Conservation (phyloP, 2,888 invertebrate genomes). For the Congeria kusceri region DNA sequence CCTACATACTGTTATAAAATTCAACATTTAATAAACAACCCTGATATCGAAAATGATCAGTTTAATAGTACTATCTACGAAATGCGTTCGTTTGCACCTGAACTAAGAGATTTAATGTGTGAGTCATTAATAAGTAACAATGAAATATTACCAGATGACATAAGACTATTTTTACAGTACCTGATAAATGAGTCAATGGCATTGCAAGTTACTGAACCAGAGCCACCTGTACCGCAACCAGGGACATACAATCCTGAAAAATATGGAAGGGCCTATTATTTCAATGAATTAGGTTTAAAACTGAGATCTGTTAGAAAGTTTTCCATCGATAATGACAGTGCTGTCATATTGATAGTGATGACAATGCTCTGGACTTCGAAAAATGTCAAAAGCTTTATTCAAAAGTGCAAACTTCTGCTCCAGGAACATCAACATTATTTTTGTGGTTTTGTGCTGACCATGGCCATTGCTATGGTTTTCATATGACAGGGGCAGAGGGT, state of each 20-base stretch:
- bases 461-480: conserved; percentile 49
- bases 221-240: conserved; percentile 7
- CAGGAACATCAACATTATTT: conserved; percentile 27
- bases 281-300: conserved; percentile 7
- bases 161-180: background rate
- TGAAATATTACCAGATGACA: background rate
- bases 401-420: conserved; percentile 24
- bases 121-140: background rate
- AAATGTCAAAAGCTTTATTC: conserved; percentile 22
- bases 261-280: conserved; percentile 20
- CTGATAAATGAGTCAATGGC: too few relatives aligned
- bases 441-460: conserved; percentile 38
- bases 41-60: background rate
- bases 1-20: conserved; percentile 3
- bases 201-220: background rate
- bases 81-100: background rate
- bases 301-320: conserved; percentile 25
- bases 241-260: conserved; percentile 40
- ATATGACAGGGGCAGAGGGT: conserved; percentile 44
- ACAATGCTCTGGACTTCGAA: conserved; percentile 19
- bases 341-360: conserved; percentile 35
- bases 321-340: conserved; percentile 20
- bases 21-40: background rate
- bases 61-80: background rate
- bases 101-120: conserved; percentile 6